These are phyloP conservation scores for Orchestia grillus DNA, from an alignment of 1,140 invertebrate species.

Conservation along the genomic window DNA sequence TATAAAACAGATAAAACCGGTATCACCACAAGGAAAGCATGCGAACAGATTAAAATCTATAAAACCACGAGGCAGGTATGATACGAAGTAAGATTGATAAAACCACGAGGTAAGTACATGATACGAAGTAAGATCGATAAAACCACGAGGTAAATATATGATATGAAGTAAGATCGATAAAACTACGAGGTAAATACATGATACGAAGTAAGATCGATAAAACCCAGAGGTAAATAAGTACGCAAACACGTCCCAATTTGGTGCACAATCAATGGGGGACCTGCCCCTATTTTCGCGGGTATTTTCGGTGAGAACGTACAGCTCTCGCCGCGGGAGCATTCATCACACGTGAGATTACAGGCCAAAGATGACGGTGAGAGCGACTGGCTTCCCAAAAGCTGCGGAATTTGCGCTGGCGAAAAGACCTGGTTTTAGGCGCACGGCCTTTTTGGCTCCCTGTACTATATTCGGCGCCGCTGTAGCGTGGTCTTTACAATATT, in stretches of 20 bases:
- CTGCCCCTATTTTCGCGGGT: not conserved
- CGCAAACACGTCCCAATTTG: not conserved
- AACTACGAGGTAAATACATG: no score
- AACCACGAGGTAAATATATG: no score
- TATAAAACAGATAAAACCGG: no score
- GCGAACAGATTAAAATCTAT: no score
- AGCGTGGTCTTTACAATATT: not conserved
- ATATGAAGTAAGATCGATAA: no score
- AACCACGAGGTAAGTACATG: no score
- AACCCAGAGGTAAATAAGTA: not conserved
- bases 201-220: not conserved
- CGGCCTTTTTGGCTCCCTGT: not conserved
- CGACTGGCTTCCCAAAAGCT: not conserved
- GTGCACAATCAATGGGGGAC: not conserved
- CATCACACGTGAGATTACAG: not conserved
- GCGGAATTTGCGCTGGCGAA: not conserved
- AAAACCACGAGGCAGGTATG: no score
- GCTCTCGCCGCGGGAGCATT: not conserved
- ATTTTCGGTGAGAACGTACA: not conserved
- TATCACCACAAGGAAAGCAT: no score
- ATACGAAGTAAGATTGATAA: no score
- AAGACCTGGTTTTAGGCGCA: not conserved
- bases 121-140: no score
- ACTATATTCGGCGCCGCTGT: not conserved
- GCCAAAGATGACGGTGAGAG: not conserved